These are phyloP conservation scores for Stenchaetothrips biformis DNA, from an alignment of 2,888 invertebrate genomes.

Conservation along the genomic window DNA sequence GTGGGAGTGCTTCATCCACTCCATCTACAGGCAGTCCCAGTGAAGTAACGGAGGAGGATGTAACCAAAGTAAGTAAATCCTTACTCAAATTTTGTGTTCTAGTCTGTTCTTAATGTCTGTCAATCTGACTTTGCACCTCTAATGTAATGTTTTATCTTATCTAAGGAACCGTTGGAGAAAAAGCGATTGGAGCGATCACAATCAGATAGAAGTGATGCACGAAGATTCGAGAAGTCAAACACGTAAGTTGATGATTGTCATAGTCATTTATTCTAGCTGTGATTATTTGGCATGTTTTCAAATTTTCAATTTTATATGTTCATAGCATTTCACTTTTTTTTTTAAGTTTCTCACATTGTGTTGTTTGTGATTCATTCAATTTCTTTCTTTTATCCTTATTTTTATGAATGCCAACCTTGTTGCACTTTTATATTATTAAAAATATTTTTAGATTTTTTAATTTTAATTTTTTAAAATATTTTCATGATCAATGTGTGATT, in stretches of 20 bases:
- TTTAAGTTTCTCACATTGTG: neutral
- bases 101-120: neutral
- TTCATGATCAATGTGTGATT: neutral
- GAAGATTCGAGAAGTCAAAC: conserved; percentile 31
- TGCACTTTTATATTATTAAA: neutral
- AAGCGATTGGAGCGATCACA: conserved; percentile 44
- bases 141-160: neutral
- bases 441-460: conserved; percentile 13
- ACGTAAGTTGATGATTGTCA: conserved; percentile 11
- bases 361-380: conserved; percentile 11
- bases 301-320: conserved; percentile 22
- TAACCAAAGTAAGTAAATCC: conserved; percentile 36
- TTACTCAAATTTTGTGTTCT: neutral
- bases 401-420: neutral
- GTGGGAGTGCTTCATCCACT: conserved; percentile 47
- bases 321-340: neutral
- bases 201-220: conserved; percentile 41
- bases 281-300: neutral
- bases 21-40: conserved; percentile 50
- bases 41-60: conserved; percentile 39
- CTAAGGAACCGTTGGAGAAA: conserved; percentile 45
- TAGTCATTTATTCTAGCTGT: neutral
- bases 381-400: neutral
- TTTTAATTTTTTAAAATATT: neutral
- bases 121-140: too few relatives aligned